Conservation (phyloP, 2,113 vertebrate genomes). For the Nothoprocta pentlandii region DNA sequence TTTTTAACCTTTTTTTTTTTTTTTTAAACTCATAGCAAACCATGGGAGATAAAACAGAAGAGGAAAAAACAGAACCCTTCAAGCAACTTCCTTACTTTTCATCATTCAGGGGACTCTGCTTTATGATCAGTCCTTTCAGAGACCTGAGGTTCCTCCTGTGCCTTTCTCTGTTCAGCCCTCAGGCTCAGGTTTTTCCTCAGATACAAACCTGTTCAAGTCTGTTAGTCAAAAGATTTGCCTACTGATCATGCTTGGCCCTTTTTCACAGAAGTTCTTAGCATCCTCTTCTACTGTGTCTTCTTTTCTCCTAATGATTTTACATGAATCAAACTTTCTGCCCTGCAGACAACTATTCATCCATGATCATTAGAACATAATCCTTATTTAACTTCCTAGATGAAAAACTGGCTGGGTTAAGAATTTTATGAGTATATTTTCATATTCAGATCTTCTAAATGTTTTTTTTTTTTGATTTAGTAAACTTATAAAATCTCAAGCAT, state of each 20-base stretch:
- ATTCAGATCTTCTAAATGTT: neutral
- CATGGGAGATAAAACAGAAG: neutral
- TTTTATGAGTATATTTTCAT: slow-evolving; percentile 1
- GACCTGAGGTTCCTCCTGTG: neutral
- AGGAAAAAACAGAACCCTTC: neutral
- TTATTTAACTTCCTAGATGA: neutral
- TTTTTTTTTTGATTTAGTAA: neutral
- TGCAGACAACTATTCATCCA: slow-evolving; percentile 20
- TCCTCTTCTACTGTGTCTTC: neutral
- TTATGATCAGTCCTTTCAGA: neutral
- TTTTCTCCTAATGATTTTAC: neutral
- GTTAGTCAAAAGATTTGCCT: neutral
- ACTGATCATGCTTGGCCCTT: neutral
- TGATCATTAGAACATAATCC: neutral
- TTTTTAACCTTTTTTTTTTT: neutral
- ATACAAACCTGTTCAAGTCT: neutral
- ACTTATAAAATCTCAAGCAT: neutral
- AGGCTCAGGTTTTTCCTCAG: neutral
- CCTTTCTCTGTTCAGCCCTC: neutral
- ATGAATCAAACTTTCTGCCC: slow-evolving; percentile 8
- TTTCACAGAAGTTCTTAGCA: neutral
- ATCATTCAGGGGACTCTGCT: neutral
- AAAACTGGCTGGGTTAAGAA: neutral
- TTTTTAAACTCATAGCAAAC: neutral
- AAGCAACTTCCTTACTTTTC: neutral